Conservation (phyloP, 2,113 vertebrate species). For the Acinonyx jubatus region DNA sequence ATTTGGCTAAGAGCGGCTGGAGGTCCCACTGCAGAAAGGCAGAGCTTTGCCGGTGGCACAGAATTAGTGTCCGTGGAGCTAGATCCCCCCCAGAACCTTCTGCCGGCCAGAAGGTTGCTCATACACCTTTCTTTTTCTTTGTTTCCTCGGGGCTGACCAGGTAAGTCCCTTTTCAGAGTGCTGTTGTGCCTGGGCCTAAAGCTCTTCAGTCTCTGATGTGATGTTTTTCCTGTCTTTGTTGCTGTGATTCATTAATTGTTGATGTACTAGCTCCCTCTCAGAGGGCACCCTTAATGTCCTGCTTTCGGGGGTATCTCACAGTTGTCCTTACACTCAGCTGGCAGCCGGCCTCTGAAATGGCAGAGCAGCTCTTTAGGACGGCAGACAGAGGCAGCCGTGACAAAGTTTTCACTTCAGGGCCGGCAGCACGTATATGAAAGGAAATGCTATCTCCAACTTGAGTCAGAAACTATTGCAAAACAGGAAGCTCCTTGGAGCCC, state of each 20-base stretch:
- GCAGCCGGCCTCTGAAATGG: not conserved
- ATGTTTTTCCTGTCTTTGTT: not conserved
- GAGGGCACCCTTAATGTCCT: not conserved
- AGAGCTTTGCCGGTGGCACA: not conserved
- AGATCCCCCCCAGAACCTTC: not conserved
- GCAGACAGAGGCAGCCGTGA: not conserved
- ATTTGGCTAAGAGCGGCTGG: not conserved
- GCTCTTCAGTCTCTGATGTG: not conserved
- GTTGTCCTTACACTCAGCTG: not conserved
- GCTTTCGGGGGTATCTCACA: not conserved
- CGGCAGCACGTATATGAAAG: slow-evolving; percentile 37
- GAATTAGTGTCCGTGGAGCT: not conserved
- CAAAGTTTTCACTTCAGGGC: not conserved
- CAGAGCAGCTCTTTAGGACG: not conserved
- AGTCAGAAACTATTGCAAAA: slow-evolving; percentile 66
- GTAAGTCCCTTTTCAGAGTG: not conserved
- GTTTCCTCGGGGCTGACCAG: not conserved
- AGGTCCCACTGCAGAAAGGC: not conserved
- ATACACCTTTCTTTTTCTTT: not conserved
- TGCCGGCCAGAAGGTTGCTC: slow-evolving; percentile 20
- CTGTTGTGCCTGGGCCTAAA: not conserved
- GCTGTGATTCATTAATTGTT: not conserved
- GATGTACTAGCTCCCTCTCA: not conserved
- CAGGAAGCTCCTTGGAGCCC: slow-evolving; percentile 62
- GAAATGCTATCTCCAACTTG: slow-evolving; percentile 51